Evolutionary conservation across 2,797 vertebrate species (phyloP).

Genomic region (Ptychadena robeensis): DNA sequence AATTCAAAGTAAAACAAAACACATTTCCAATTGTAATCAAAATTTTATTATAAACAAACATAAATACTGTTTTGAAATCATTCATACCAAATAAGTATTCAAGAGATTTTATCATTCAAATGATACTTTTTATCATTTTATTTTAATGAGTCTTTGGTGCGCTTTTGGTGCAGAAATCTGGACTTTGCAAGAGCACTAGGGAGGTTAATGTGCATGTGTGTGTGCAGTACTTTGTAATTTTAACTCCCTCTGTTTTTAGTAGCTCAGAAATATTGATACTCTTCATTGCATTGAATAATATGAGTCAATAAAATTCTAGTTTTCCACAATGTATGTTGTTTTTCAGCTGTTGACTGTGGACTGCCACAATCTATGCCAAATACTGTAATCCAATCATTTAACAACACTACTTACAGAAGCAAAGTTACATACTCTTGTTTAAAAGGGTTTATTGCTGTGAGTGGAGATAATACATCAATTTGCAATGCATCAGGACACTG

Average conservation of each 20-base stretch:
- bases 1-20: too few species aligned
- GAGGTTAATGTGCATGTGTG: too few species aligned
- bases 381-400: conserved; percentile 57
- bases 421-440: conserved; percentile 70
- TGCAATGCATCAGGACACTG: conserved; percentile 64
- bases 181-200: too few species aligned
- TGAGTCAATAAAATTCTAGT: neutral
- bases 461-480: conserved; percentile 70
- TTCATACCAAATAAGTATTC: too few species aligned
- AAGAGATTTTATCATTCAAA: too few species aligned
- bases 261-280: neutral
- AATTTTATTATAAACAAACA: too few species aligned
- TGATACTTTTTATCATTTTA: too few species aligned
- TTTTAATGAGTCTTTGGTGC: too few species aligned
- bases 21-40: too few species aligned
- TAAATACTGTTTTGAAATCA: too few species aligned
- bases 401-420: conserved; percentile 69
- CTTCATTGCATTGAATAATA: neutral
- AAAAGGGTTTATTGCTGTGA: conserved; percentile 72
- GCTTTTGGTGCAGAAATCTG: too few species aligned
- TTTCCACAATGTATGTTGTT: neutral
- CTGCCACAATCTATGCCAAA: conserved; percentile 63
- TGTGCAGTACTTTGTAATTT: too few species aligned
- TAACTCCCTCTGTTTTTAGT: neutral
- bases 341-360: conserved; percentile 77